These are phyloP conservation scores for Macaria liturata DNA, from an alignment of 2,888 invertebrate genomes.

Conservation along the genomic window DNA sequence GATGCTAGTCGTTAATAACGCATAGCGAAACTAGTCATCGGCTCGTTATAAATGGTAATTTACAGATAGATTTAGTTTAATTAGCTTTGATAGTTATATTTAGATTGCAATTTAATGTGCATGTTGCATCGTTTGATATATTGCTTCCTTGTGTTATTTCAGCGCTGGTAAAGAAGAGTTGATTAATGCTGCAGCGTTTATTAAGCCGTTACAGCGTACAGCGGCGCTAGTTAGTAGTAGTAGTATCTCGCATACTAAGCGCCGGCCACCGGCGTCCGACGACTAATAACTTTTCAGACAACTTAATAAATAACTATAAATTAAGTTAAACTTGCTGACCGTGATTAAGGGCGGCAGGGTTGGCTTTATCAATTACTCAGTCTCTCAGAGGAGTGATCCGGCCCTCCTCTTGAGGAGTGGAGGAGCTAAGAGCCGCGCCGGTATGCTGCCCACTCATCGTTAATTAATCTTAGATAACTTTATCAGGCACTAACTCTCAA, in stretches of 20 bases:
- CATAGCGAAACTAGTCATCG: conserved; percentile 58
- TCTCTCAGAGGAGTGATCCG: conserved; percentile 50
- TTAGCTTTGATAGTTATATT: conserved; percentile 33
- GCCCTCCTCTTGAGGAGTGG: conserved; percentile 33
- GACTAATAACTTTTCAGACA: conserved; percentile 51
- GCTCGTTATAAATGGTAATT: conserved; percentile 46
- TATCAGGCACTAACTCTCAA: conserved; percentile 56
- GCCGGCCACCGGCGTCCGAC: conserved; percentile 28
- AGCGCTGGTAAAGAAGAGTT: conserved; percentile 32
- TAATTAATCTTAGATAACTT: conserved; percentile 71
- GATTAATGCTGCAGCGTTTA: conserved; percentile 33
- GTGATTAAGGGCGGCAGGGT: conserved; percentile 63
- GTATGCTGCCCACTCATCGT: conserved; percentile 40
- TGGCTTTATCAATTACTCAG: conserved; percentile 74
- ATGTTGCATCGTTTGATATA: conserved; percentile 12
- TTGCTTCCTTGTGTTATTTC: conserved; percentile 30
- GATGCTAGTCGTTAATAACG: conserved; percentile 62
- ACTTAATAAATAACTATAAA: conserved; percentile 60
- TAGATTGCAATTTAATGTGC: conserved; percentile 29
- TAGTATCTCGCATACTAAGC: conserved; percentile 27
- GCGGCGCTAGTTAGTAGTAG: conserved; percentile 30
- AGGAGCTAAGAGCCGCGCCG: conserved; percentile 39
- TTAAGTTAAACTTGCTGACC: conserved; percentile 58
- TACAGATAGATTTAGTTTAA: conserved; percentile 39
- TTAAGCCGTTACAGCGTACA: conserved; percentile 30